A percentile compares a stretch with the other conserved stretches of the same genome.
Evolutionary conservation across 2,888 invertebrate species (phyloP).

Genomic region (Hyposoter didymator): DNA sequence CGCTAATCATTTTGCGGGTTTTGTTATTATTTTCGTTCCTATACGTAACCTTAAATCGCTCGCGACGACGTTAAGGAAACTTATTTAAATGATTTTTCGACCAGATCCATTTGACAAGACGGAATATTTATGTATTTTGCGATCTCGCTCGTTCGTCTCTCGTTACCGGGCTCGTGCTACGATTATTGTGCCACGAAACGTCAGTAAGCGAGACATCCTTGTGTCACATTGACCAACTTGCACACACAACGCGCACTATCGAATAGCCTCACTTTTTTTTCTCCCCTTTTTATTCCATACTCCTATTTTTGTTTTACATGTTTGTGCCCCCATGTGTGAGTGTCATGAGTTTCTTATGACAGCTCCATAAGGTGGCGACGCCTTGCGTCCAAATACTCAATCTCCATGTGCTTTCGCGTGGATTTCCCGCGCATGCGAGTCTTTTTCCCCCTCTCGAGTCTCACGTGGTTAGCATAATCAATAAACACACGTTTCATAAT

Average conservation of each 20-base stretch:
- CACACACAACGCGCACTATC: constrained; percentile 28
- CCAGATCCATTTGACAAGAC: constrained; percentile 46
- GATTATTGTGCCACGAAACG: constrained; percentile 53
- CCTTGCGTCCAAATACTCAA: constrained; percentile 1
- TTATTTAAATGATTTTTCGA: constrained; percentile 36
- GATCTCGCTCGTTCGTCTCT: not conserved
- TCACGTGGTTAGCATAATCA: constrained; percentile 54
- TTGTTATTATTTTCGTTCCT: constrained; percentile 44
- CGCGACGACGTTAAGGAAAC: not conserved
- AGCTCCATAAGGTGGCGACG: constrained; percentile 4
- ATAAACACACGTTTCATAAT: constrained; percentile 60
- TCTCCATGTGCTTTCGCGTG: not conserved
- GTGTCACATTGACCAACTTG: constrained; percentile 63
- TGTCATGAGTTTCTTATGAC: not conserved
- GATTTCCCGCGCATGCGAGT: constrained; percentile 10
- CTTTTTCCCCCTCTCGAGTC: not conserved
- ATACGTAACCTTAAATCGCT: constrained; percentile 44
- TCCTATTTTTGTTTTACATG: not conserved
- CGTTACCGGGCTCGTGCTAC: constrained; percentile 41
- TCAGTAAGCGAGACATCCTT: constrained; percentile 52
- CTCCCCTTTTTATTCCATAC: not conserved
- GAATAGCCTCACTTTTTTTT: constrained; percentile 44
- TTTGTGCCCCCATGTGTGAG: not conserved
- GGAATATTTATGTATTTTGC: not conserved
- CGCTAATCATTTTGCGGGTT: constrained; percentile 80